Conservation (phyloP, 2,888 invertebrate genomes). For the Nephrotoma flavescens region DNA sequence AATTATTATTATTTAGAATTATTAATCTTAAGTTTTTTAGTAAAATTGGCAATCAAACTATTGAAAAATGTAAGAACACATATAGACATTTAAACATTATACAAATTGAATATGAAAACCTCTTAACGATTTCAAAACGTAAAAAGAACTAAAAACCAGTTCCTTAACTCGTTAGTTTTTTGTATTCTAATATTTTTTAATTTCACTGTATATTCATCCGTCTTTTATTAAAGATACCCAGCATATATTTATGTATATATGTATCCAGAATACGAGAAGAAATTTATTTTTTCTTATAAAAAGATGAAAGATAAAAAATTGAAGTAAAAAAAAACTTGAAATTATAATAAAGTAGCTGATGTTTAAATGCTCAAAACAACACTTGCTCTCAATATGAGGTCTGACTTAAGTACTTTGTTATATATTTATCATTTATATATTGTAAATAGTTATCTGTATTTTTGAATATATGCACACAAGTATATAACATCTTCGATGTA, state of each 20-base stretch:
- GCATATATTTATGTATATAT: neutral
- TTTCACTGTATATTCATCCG: neutral
- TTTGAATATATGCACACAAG: neutral
- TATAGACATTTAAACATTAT: neutral
- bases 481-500: neutral
- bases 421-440: neutral
- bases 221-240: neutral
- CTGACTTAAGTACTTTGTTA: constrained; percentile 4
- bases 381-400: constrained; percentile 4
- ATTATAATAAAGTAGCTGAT: constrained; percentile 3
- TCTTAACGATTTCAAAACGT: neutral
- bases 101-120: neutral
- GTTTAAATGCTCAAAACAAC: constrained; percentile 4
- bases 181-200: neutral
- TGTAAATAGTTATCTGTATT: neutral
- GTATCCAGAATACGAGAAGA: neutral
- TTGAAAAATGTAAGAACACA: neutral
- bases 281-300: neutral
- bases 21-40: no score
- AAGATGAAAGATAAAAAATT: constrained; percentile 3
- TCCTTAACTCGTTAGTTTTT: neutral
- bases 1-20: no score
- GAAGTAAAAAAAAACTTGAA: neutral
- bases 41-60: neutral
- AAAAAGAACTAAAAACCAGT: neutral